Evolutionary conservation across 2,888 invertebrate species (phyloP).

Genomic region (Chymomyza amoena): DNA sequence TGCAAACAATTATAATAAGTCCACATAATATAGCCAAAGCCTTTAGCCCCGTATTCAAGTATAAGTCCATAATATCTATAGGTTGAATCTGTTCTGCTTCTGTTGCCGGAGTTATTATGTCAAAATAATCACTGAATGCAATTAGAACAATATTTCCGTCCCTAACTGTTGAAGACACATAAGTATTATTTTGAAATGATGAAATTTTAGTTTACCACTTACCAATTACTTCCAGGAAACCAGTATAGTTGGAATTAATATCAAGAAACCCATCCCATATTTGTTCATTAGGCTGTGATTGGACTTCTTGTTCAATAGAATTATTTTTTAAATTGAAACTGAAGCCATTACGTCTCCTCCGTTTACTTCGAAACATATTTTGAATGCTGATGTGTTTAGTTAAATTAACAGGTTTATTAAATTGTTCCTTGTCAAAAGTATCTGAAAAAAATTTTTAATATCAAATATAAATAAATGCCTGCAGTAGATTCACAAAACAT

Average conservation of each 20-base stretch:
- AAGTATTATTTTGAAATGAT: neutral
- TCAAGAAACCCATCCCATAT: slow-evolving; percentile 88
- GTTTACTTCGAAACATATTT: slow-evolving; percentile 25
- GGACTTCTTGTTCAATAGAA: slow-evolving; percentile 7
- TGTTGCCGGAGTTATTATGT: slow-evolving; percentile 86
- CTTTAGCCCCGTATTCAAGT: slow-evolving; percentile 84
- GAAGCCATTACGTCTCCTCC: slow-evolving; percentile 57
- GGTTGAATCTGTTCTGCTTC: slow-evolving; percentile 76
- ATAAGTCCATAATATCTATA: slow-evolving; percentile 77
- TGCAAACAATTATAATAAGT: slow-evolving; percentile 82
- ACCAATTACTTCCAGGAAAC: slow-evolving; percentile 91
- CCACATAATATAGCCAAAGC: slow-evolving; percentile 84
- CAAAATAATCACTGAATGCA: slow-evolving; percentile 88
- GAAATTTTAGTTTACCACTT: slow-evolving; percentile 64
- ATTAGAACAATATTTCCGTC: slow-evolving; percentile 79
- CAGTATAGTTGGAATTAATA: slow-evolving; percentile 88
- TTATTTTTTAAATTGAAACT: slow-evolving; percentile 9
- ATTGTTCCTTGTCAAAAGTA: slow-evolving; percentile 63
- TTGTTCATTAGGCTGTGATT: slow-evolving; percentile 41
- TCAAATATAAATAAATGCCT: too few relatives aligned
- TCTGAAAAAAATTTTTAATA: slow-evolving; percentile 27
- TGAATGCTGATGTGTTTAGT: slow-evolving; percentile 53
- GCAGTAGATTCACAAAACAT: too few relatives aligned
- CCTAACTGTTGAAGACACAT: slow-evolving; percentile 56
- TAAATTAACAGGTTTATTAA: slow-evolving; percentile 68